phyloP scores from a whole-genome alignment of 1,140 invertebrate genomes.

The Panonychus citri region DNA sequence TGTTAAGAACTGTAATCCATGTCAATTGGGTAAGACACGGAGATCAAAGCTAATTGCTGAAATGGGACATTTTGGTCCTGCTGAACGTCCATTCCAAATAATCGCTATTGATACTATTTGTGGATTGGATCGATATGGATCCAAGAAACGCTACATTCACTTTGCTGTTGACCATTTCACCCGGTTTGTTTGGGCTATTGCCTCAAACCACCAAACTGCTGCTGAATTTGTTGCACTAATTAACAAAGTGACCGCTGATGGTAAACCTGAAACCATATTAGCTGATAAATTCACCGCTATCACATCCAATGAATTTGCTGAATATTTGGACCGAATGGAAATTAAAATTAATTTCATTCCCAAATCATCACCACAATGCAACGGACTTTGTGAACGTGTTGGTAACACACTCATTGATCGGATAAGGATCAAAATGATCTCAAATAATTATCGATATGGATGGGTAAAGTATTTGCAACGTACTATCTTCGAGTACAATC shows the following conservation, averaged over 20 bases:
- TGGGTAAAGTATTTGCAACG: too few relatives aligned
- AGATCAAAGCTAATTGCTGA: background rate
- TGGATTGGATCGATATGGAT: background rate
- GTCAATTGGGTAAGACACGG: background rate
- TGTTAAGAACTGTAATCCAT: background rate
- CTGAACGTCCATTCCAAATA: constrained; percentile 1
- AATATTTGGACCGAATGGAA: background rate
- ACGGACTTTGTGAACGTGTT: too few relatives aligned
- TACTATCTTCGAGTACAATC: too few relatives aligned
- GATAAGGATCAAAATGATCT: too few relatives aligned
- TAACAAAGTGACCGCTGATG: background rate
- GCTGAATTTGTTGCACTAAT: constrained; percentile 4
- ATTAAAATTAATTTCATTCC: background rate
- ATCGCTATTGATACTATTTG: constrained; percentile 6
- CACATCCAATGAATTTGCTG: background rate
- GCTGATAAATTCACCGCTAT: background rate
- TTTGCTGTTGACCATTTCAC: constrained; percentile 4
- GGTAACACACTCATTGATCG: too few relatives aligned
- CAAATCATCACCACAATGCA: too few relatives aligned
- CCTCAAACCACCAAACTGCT: constrained; percentile 1
- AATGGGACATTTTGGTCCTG: background rate
- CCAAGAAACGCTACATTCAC: constrained; percentile 1
- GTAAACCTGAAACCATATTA: constrained; percentile 1
- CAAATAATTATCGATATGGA: too few relatives aligned
- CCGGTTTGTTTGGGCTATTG: background rate